Evolutionary conservation across 2,113 vertebrate genomes (phyloP).

Genomic region (Colinus virginianus): DNA sequence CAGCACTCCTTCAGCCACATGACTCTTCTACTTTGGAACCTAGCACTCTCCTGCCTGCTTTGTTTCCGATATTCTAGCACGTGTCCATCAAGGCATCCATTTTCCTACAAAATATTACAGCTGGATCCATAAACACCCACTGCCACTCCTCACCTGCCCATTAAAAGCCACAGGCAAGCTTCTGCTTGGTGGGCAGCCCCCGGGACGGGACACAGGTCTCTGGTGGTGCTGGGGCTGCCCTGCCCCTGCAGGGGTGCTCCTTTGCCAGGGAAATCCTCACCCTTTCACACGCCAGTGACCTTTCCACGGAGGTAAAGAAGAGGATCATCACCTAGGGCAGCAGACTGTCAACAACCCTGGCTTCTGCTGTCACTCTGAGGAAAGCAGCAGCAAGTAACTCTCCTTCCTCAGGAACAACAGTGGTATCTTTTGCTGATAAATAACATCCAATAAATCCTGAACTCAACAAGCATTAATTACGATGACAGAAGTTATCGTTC

Average conservation of each 20-base stretch:
- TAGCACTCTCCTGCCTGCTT: background rate
- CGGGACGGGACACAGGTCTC: fast-evolving
- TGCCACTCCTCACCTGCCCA: background rate
- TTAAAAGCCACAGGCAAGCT: background rate
- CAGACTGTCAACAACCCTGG: background rate
- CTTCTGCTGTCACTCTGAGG: background rate
- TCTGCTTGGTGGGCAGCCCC: fast-evolving
- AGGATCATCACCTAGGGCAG: background rate
- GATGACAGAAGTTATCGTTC: background rate
- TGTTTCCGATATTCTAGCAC: background rate
- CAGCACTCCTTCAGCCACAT: background rate
- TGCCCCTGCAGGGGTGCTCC: background rate
- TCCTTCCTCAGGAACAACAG: background rate
- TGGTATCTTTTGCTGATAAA: background rate
- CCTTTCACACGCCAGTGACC: background rate
- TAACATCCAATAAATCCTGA: background rate
- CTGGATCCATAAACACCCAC: fast-evolving
- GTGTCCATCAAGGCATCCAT: background rate
- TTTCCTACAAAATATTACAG: background rate
- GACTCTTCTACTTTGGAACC: background rate
- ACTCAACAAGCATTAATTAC: background rate
- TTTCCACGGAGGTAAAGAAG: background rate
- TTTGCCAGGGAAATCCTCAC: background rate
- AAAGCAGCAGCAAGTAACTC: background rate
- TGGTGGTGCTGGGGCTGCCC: background rate